Evolutionary conservation across 2,888 invertebrate species (phyloP), one percentile per base, ranked within the genome.

Genomic region (Cerceris ruficornis): DNA sequence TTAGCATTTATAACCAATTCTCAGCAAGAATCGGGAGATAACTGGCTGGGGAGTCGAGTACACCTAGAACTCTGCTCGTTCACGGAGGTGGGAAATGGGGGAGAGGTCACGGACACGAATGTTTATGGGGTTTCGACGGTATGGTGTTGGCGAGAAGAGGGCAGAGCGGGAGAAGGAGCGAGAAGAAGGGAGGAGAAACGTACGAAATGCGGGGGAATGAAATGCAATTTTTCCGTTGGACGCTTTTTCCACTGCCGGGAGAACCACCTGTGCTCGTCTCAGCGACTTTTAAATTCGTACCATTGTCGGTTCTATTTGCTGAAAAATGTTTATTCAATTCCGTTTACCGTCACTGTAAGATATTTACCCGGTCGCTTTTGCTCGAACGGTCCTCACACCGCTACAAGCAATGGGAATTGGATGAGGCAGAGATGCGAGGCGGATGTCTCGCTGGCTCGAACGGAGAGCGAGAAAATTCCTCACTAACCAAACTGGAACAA

Each of bases 311-410:
- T 87, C 85, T 89, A 88, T 90, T 90, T 88, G 88, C 87, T 84
- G 90, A 88, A 89, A 90, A 91, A 91, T 91, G 89, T 92, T 92
- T 91, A 92, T 91, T 91, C 92, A 89, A 91, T 92, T 91, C 85
- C 87, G 87, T 86, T 91, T 88, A 88, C 87, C 88, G 84, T 84
- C 87, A 86, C 84, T 77, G 83, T 84, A 78, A 88, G 86, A 89
- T 91, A 90, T 91, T 90, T 90, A 90, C 89, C 87, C 86, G 87
- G 68, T 85, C 80, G 83, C 82, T 85, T 84, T 85, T 78, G 73
- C 80, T 77, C 82, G 83, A 85, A 73, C 80, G 77, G 75, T 68
- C 77, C 75, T 70, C 77, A 74, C 81, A 62, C 74, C 72, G 61
- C 75, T 69, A 71, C 77, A 70, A 72, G 61, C 77, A 84, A 85